phyloP scores from a whole-genome alignment of 2,113 vertebrate species.

The Verasper variegatus region DNA sequence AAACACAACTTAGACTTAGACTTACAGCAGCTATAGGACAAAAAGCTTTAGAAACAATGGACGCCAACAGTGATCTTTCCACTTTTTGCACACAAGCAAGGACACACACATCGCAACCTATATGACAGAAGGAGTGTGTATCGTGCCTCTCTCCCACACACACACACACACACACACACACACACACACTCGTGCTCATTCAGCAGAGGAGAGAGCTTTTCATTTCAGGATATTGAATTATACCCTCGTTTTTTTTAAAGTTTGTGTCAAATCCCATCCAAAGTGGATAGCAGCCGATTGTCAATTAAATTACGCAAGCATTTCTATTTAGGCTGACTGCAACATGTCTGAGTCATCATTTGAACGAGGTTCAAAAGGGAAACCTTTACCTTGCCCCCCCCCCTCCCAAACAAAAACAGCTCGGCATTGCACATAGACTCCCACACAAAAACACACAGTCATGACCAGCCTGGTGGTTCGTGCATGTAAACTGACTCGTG shows the following conservation, averaged over 20 bases:
- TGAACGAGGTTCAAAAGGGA: conserved; percentile 13
- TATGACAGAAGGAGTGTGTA: conserved; percentile 22
- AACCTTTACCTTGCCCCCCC: conserved; percentile 4
- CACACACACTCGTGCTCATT: conserved; percentile 9
- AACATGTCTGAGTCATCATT: conserved; percentile 27
- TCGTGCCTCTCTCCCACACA: conserved; percentile 11
- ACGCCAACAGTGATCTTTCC: not conserved
- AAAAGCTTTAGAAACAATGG: not conserved
- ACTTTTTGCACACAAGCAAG: conserved; percentile 5
- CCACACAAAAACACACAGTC: not conserved
- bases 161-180: conserved; percentile 19
- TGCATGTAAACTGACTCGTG: not conserved
- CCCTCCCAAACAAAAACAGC: not conserved
- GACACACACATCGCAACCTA: not conserved
- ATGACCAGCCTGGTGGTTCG: not conserved
- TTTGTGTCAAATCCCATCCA: conserved; percentile 52
- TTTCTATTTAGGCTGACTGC: conserved; percentile 12
- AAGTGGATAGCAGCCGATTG: conserved; percentile 34
- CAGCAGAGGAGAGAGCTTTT: conserved; percentile 26
- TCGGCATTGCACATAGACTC: conserved; percentile 6
- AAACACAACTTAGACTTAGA: too few species aligned
- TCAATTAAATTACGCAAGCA: conserved; percentile 31
- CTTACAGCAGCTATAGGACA: not conserved
- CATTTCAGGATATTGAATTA: conserved; percentile 48
- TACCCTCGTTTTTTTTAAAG: conserved; percentile 31